Conservation (phyloP, 1,140 invertebrate genomes). For the Papilio aristodemus region DNA sequence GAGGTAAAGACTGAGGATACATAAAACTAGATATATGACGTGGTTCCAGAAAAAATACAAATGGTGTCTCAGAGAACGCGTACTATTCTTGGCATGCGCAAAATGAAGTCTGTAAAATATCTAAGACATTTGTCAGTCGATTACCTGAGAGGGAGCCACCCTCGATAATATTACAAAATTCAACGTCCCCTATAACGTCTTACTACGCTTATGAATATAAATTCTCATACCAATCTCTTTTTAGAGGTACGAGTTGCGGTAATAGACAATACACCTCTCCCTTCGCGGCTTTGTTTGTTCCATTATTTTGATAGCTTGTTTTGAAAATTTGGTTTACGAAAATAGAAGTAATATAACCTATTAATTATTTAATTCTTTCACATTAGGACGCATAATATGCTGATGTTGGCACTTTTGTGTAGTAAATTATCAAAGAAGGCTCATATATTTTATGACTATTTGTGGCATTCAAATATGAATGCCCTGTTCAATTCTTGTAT, state of each 20-base stretch:
- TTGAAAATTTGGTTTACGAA: neutral
- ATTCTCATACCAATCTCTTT: slow-evolving; percentile 51
- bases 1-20: neutral
- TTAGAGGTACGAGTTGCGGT: slow-evolving; percentile 35
- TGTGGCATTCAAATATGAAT: too few relatives aligned
- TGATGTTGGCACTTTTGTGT: too few relatives aligned
- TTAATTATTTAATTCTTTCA: neutral
- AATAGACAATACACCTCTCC: slow-evolving; percentile 31
- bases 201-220: slow-evolving; percentile 68
- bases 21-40: slow-evolving; percentile 9
- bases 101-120: slow-evolving; percentile 78
- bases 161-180: slow-evolving; percentile 68
- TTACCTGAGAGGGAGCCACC: slow-evolving; percentile 72
- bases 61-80: neutral
- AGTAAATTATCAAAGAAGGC: too few relatives aligned
- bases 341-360: neutral
- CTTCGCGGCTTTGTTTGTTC: slow-evolving; percentile 27
- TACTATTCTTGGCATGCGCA: slow-evolving; percentile 48
- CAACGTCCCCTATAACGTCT: slow-evolving; percentile 56
- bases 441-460: too few relatives aligned
- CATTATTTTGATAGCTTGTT: slow-evolving; percentile 34
- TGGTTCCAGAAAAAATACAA: slow-evolving; percentile 1
- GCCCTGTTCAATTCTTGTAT: too few relatives aligned
- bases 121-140: slow-evolving; percentile 77
- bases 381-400: too few relatives aligned